Base-by-base conservation (phyloP, 2,113 vertebrate genomes). In the Tyrannus savana region DNA sequence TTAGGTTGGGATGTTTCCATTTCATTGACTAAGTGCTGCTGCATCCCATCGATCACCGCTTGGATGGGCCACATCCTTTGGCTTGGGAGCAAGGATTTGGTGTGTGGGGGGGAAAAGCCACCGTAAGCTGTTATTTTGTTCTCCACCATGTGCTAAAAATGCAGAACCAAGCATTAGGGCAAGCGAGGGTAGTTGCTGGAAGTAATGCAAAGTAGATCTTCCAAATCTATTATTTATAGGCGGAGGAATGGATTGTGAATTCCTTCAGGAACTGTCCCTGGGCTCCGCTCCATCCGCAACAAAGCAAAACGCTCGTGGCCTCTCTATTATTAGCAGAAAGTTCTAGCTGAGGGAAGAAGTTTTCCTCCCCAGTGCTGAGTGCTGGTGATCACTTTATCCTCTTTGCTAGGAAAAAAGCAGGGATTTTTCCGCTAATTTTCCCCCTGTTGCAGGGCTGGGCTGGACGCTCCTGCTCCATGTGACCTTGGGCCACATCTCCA, bases 151-250 rank as follows among this genome's bases (percentile, higher is more conserved):
- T 0, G 3, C 88, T 94, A 47, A 82, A 94, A 96, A 50, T 1
- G 74, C 66, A 28, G 16, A 39, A 30, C 17, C n/a, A 58, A 84
- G 87, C 89, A 67, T 86, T 73, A 91, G 92, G 83, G 53, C 66
- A 44, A 84, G 71, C 30, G 27, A 66, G 87, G 87, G 85, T 66
- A 74, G 64, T 41, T 71, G 71, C 58, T 87, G 82, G 90, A 71
- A 84, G 91, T 87, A 91, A 91, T 74, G 85, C 87, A 52, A 74
- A 87, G 84, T 55, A 42, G 73, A 53, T 84, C 84, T 85, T 87
- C 31, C 25, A 17, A 58, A 96, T 96, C 90, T 95, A 77, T 95
- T 97, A 96, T 97, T 97, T 85, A 96, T 94, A 64, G 82, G 78
- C 0, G 5, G 71, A 52, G 84, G 82, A 93, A 83, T 28, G 87